These are phyloP conservation scores for Platycercus adscitus DNA, from an alignment of 2,113 vertebrate genomes.

Conservation along the genomic window DNA sequence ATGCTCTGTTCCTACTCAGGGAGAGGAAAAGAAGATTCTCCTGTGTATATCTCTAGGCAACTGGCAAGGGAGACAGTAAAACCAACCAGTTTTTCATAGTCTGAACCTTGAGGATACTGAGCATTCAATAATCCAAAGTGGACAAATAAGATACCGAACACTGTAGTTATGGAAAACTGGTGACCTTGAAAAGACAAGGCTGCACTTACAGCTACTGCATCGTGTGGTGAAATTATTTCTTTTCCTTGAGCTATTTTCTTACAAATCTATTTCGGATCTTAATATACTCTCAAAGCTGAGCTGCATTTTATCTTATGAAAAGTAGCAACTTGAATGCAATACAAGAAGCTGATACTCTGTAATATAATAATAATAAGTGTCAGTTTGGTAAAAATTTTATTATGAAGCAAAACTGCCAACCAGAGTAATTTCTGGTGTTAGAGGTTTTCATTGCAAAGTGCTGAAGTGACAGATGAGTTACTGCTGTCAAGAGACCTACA, in stretches of 20 bases:
- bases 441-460: not conserved
- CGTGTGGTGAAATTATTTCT: not conserved
- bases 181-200: constrained; percentile 17
- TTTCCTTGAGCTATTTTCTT: constrained; percentile 12
- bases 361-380: constrained; percentile 68
- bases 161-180: not conserved
- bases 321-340: not conserved
- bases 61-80: not conserved
- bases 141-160: not conserved
- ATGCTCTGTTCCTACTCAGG: not conserved
- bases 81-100: not conserved
- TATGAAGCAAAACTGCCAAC: constrained; percentile 12
- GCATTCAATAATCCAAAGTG: not conserved
- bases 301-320: constrained; percentile 9
- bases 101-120: not conserved
- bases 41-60: not conserved
- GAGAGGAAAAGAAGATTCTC: not conserved
- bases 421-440: constrained; percentile 1
- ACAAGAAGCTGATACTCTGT: constrained; percentile 52
- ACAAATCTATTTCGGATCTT: not conserved
- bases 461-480: constrained; percentile 23
- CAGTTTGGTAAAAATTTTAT: constrained; percentile 21
- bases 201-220: not conserved
- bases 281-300: not conserved
- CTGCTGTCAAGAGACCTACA: not conserved